phyloP scores from a whole-genome alignment of 2,113 vertebrate genomes.

The Muntiacus muntjak region DNA sequence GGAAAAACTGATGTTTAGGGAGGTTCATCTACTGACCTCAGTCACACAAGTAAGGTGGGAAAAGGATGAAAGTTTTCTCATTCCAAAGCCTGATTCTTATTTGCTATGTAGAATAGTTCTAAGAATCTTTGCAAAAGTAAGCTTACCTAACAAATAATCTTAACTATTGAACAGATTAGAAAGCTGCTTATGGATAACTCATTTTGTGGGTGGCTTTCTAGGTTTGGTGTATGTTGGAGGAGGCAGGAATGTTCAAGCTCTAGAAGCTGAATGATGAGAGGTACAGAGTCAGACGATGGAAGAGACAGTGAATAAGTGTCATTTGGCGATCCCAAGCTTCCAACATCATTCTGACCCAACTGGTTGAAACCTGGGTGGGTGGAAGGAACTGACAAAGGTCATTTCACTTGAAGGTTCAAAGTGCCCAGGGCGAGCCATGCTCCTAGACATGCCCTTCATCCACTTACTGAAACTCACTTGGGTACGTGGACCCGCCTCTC shows the following conservation, averaged over 20 bases:
- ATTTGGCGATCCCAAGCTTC: neutral
- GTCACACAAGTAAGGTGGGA: neutral
- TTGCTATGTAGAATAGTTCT: neutral
- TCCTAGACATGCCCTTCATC: neutral
- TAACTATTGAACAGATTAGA: neutral
- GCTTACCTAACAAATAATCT: neutral
- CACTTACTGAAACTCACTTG: neutral
- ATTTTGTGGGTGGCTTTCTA: neutral
- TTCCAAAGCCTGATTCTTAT: neutral
- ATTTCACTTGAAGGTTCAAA: neutral
- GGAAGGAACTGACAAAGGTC: slow-evolving; percentile 2
- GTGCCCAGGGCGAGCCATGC: neutral
- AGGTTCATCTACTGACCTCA: neutral
- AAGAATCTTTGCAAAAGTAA: neutral
- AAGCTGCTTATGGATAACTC: neutral
- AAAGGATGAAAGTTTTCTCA: neutral
- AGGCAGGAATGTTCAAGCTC: neutral
- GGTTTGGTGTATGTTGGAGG: neutral
- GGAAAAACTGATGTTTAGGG: neutral
- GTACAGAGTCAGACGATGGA: neutral
- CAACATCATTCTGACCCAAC: neutral
- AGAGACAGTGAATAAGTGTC: neutral
- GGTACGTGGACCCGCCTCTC: neutral
- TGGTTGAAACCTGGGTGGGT: neutral
- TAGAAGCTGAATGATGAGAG: neutral